Conservation (phyloP, 2,888 invertebrate species). For the Eristalinus sepulchralis region DNA sequence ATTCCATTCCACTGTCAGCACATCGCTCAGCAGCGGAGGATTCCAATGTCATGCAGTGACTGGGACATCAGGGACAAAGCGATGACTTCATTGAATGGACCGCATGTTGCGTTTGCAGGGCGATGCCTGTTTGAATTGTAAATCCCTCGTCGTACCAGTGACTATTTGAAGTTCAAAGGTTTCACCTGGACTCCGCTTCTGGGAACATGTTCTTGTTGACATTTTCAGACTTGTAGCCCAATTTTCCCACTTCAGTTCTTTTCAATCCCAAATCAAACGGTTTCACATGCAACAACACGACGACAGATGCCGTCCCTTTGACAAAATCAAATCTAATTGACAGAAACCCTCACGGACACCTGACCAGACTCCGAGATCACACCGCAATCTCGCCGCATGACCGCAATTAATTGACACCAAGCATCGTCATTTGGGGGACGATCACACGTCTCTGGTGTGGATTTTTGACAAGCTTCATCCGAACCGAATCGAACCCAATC, state of each 20-base stretch:
- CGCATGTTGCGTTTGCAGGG: no score
- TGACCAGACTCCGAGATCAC: neutral
- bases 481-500: neutral
- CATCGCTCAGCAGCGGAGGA: no score
- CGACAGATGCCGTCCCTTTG: neutral
- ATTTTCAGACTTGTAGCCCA: no score
- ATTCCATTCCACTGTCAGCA: no score
- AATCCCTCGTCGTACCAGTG: no score
- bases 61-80: no score
- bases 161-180: no score
- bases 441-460: neutral
- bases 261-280: neutral
- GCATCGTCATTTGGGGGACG: constrained; percentile 25
- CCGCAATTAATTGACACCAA: constrained; percentile 40
- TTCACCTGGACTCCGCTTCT: no score
- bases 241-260: neutral
- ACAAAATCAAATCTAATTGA: constrained; percentile 33
- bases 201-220: no score
- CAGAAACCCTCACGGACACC: constrained; percentile 14
- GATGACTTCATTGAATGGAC: no score
- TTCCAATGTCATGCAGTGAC: no score
- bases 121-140: no score
- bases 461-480: neutral
- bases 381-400: constrained; percentile 6
- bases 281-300: neutral